Evolutionary conservation across 2,113 vertebrate species (phyloP).

Genomic region (Crotalus helleri): DNA sequence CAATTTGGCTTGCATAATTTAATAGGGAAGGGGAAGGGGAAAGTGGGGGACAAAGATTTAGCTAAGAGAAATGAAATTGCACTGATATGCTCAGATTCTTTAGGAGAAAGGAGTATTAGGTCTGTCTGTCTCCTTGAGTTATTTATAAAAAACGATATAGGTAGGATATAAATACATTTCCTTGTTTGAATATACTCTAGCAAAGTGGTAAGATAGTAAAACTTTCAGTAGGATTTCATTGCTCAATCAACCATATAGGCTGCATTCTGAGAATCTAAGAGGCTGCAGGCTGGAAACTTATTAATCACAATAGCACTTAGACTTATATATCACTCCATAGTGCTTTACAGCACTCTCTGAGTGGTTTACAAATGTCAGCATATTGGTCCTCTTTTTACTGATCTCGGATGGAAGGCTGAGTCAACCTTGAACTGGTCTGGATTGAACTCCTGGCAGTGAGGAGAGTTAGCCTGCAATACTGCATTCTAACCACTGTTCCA

Average conservation of each 20-base stretch:
- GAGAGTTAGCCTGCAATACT: not conserved
- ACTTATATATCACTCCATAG: not conserved
- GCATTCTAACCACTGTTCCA: not conserved
- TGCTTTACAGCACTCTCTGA: not conserved
- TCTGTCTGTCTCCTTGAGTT: not conserved
- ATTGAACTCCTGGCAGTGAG: not conserved
- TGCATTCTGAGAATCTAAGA: not conserved
- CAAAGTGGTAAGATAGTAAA: not conserved
- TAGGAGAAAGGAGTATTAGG: not conserved
- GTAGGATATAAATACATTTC: not conserved
- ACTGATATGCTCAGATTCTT: not conserved
- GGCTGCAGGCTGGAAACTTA: not conserved
- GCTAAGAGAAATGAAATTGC: not conserved
- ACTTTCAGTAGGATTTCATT: not conserved
- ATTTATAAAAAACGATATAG: not conserved
- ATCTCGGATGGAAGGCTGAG: not conserved
- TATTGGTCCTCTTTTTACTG: not conserved
- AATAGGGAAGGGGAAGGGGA: not conserved
- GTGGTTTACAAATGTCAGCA: not conserved
- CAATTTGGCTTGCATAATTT: not conserved
- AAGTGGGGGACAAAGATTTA: not conserved
- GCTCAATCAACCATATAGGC: not conserved
- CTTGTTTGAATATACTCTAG: not conserved
- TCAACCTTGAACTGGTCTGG: not conserved
- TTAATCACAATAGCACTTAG: not conserved